Evolutionary conservation across 2,797 vertebrate species (phyloP), one percentile per base, ranked within the genome.

Genomic region (Toxotes lorentzi): DNA sequence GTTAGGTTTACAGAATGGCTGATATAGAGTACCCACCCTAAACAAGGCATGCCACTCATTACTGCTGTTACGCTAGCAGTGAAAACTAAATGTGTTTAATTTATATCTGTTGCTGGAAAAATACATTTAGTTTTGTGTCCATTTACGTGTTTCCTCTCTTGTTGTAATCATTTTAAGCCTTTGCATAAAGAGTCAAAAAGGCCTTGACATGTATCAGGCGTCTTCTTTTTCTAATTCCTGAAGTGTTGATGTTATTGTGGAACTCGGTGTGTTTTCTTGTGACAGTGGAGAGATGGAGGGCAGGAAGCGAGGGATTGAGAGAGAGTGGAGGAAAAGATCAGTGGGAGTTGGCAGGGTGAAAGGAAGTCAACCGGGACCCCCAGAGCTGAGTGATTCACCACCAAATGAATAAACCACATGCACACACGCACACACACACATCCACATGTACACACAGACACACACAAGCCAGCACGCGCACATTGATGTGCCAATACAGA

Each of bases 311-410:
- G 56, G 69, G 66, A 58, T 56, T 60, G 63, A 84, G 34, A 72
- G 54, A 57, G 58, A 69, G 70, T 9, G 35, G 73, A 86, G 57
- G 82, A 63, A 83, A 74, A 88, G 83, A 91, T 88, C 86, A 88
- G 85, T 88, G 68, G 78, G 86, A 88, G 85, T 86, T 88, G 88
- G 85, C 77, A 84, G 82, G 70, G 74, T 77, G 80, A 88, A 67
- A 78, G 82, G 81, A 90, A 91, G 84, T 91, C 86, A 84, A 70
- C 70, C 40, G 68, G 83, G 85, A 88, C 89, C 88, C 91, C 83
- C 83, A 83, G 88, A 89, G 88, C 84, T 43, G 47, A 63, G 83
- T 92, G 90, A 91, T 89, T 93, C 91, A 93, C 81, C 48, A 73
- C 50, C 78, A 72, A 75, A 91, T 90, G 86, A 91, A 91, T 87